phyloP scores from a whole-genome alignment of 2,888 invertebrate genomes.

The Neoascia interrupta region DNA sequence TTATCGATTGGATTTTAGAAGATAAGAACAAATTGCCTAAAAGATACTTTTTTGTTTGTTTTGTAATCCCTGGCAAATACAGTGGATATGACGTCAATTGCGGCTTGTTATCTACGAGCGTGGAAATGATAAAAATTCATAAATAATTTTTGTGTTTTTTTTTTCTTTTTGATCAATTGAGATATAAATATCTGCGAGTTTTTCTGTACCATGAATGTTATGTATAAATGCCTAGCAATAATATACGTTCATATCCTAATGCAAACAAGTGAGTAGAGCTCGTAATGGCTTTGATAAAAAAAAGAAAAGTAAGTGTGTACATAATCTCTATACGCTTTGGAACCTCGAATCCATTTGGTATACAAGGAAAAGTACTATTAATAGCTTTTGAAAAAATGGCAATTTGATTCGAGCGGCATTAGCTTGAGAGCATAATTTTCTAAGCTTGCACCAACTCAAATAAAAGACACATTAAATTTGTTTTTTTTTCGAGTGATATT shows the following conservation, averaged over 20 bases:
- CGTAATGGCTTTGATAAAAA: too few relatives aligned
- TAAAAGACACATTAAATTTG: too few relatives aligned
- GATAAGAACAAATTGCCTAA: conserved; percentile 30
- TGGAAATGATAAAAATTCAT: conserved; percentile 38
- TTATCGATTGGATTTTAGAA: conserved; percentile 34
- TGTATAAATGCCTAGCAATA: not conserved
- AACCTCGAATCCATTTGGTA: too few relatives aligned
- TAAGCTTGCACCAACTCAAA: too few relatives aligned
- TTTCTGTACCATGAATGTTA: not conserved
- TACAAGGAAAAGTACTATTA: too few relatives aligned
- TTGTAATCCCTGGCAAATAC: conserved; percentile 33
- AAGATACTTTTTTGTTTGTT: conserved; percentile 1
- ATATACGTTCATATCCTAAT: not conserved
- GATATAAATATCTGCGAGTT: not conserved
- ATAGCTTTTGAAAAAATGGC: too few relatives aligned
- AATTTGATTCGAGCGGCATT: too few relatives aligned
- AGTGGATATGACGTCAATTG: conserved; percentile 31
- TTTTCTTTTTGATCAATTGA: not conserved
- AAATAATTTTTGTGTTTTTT: conserved; percentile 30
- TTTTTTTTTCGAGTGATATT: too few relatives aligned
- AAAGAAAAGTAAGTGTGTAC: too few relatives aligned
- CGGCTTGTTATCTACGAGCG: conserved; percentile 12
- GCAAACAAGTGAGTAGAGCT: not conserved
- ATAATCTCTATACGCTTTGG: too few relatives aligned
- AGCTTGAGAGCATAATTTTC: too few relatives aligned